Conservation (phyloP, 2,113 vertebrate species). For the Dolichallabes microphthalmus region DNA sequence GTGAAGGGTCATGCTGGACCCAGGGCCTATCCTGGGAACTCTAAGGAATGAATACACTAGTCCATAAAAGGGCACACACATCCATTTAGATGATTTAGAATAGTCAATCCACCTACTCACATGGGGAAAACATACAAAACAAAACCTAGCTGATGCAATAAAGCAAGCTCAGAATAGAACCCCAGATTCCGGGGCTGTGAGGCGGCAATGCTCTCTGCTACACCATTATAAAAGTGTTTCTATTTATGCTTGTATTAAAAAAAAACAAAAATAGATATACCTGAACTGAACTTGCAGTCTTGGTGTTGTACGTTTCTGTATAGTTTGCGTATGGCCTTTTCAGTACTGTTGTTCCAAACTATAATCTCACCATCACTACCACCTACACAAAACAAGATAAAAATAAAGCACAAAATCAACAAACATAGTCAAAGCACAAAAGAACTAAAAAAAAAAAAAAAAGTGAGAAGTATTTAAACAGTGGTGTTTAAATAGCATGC, state of each 20-base stretch:
- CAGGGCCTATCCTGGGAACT: neutral
- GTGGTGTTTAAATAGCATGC: slow-evolving; percentile 2
- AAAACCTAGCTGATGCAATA: neutral
- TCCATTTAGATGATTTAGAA: neutral
- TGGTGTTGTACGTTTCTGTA: slow-evolving; percentile 47
- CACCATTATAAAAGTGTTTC: neutral
- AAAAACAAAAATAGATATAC: slow-evolving; percentile 47
- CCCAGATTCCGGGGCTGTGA: neutral
- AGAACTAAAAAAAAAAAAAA: neutral
- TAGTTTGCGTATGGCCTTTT: slow-evolving; percentile 71
- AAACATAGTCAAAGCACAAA: neutral
- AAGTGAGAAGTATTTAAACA: slow-evolving; percentile 13
- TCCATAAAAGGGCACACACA: neutral
- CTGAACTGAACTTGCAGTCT: slow-evolving; percentile 49
- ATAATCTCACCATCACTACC: slow-evolving; percentile 74
- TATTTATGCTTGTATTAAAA: neutral
- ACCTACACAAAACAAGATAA: slow-evolving; percentile 59
- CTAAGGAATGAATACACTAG: neutral
- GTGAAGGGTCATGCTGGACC: neutral
- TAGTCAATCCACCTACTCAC: neutral
- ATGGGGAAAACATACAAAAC: neutral
- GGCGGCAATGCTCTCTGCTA: neutral
- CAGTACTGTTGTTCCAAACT: slow-evolving; percentile 76
- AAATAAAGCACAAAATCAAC: neutral
- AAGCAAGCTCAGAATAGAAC: neutral